These are phyloP conservation scores for Microcebus lehilahytsara DNA, from an alignment of 2,113 vertebrate species.

Conservation along the genomic window DNA sequence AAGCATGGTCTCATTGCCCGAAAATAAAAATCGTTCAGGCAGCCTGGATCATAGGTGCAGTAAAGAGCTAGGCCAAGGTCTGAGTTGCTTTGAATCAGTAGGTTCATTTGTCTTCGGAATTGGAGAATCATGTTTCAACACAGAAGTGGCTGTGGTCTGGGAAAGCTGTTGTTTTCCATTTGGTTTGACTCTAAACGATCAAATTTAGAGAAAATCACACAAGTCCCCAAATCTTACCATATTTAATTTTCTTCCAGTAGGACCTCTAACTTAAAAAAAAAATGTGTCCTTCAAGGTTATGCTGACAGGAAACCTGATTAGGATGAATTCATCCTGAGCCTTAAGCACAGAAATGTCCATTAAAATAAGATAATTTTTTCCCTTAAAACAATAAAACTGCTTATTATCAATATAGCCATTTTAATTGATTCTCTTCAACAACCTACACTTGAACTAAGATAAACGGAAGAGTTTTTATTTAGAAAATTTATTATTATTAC, in stretches of 20 bases:
- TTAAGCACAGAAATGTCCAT: slow-evolving; percentile 26
- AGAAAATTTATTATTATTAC: not conserved
- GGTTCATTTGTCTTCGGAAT: not conserved
- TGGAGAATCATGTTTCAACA: not conserved
- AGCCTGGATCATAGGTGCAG: not conserved
- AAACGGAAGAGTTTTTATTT: not conserved
- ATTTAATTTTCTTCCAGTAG: slow-evolving; percentile 28
- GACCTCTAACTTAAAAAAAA: not conserved
- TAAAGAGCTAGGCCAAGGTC: not conserved
- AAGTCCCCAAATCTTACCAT: not conserved
- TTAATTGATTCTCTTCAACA: not conserved
- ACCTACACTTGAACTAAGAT: not conserved
- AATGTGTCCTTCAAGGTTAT: not conserved
- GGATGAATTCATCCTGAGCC: not conserved
- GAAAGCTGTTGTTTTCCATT: not conserved
- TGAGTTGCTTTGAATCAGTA: not conserved
- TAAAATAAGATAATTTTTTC: not conserved
- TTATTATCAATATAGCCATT: not conserved
- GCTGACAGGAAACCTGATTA: not conserved
- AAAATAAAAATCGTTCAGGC: not conserved
- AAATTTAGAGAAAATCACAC: slow-evolving; percentile 41
- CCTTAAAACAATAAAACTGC: not conserved
- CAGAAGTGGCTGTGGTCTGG: not conserved
- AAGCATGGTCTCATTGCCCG: not conserved
- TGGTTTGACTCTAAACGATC: slow-evolving; percentile 43